These are phyloP conservation scores for Hyposoter dolosus DNA, from an alignment of 2,888 invertebrate genomes.

Conservation along the genomic window DNA sequence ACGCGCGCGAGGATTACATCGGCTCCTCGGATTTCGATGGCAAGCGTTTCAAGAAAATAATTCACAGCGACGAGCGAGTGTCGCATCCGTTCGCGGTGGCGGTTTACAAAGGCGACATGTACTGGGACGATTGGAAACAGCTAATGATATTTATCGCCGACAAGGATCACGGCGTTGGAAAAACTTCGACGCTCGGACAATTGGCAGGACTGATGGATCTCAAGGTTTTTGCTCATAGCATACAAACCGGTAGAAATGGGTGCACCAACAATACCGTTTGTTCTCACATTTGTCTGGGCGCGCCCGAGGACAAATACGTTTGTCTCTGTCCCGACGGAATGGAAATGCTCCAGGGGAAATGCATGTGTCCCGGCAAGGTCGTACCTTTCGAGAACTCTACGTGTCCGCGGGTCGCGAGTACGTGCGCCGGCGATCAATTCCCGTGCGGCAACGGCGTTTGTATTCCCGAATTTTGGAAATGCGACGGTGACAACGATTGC, in stretches of 20 bases:
- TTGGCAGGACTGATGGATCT: slow-evolving; percentile 93
- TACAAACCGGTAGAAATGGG: slow-evolving; percentile 91
- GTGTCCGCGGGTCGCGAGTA: slow-evolving; percentile 88
- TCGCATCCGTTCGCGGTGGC: slow-evolving; percentile 95
- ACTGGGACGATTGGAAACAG: slow-evolving; percentile 96
- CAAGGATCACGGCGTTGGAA: slow-evolving; percentile 90
- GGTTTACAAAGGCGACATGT: slow-evolving; percentile 93
- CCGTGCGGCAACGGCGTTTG: slow-evolving; percentile 87
- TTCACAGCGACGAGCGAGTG: slow-evolving; percentile 88
- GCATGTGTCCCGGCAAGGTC: slow-evolving; percentile 91
- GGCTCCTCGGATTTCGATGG: slow-evolving; percentile 92
- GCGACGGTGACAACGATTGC: slow-evolving; percentile 90
- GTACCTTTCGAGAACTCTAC: slow-evolving; percentile 89
- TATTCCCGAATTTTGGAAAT: slow-evolving; percentile 87
- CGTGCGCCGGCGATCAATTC: slow-evolving; percentile 87
- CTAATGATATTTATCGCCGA: slow-evolving; percentile 92
- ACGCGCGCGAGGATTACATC: slow-evolving; percentile 93
- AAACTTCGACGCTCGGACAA: slow-evolving; percentile 87
- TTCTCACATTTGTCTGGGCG: slow-evolving; percentile 91
- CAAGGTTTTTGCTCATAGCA: slow-evolving; percentile 91
- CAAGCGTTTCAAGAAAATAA: slow-evolving; percentile 88
- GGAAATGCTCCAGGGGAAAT: slow-evolving; percentile 86
- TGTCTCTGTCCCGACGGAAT: slow-evolving; percentile 94
- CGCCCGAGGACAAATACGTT: slow-evolving; percentile 88
- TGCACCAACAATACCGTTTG: slow-evolving; percentile 89